A percentile compares a stretch with the other conserved stretches of the same genome.
Conservation (phyloP, 1,140 invertebrate species). For the Eriosoma lanigerum region DNA sequence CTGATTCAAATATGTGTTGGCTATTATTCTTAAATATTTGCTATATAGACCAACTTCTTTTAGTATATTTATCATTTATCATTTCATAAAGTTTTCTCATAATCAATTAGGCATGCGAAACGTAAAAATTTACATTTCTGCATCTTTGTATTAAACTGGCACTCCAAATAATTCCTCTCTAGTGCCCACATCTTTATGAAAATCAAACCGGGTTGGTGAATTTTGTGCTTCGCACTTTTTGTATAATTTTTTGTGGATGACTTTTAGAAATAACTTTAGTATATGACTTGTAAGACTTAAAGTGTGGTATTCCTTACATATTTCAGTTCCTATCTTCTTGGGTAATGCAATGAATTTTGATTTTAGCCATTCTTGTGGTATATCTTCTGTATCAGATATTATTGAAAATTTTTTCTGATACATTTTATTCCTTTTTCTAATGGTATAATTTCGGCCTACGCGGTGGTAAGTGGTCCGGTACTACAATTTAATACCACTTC, state of each 20-base stretch:
- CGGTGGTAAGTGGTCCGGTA: too few relatives aligned
- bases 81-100: too few relatives aligned
- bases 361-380: too few relatives aligned
- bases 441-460: too few relatives aligned
- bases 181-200: slow-evolving; percentile 53
- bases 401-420: too few relatives aligned
- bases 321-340: slow-evolving; percentile 23
- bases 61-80: too few relatives aligned
- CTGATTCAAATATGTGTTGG: too few relatives aligned
- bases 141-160: slow-evolving; percentile 47
- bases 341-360: slow-evolving; percentile 42
- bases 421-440: too few relatives aligned
- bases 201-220: slow-evolving; percentile 51
- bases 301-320: slow-evolving; percentile 54
- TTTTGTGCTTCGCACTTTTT: slow-evolving; percentile 39
- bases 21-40: too few relatives aligned
- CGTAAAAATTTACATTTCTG: slow-evolving; percentile 52
- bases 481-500: too few relatives aligned
- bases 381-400: too few relatives aligned
- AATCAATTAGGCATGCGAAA: too few relatives aligned
- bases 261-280: slow-evolving; percentile 54
- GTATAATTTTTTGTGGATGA: slow-evolving; percentile 54
- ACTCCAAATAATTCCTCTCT: slow-evolving; percentile 54
- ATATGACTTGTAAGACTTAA: slow-evolving; percentile 54
- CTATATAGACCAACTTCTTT: not conserved